phyloP scores from a whole-genome alignment of 2,888 invertebrate genomes.

The Chydorus sphaericus region DNA sequence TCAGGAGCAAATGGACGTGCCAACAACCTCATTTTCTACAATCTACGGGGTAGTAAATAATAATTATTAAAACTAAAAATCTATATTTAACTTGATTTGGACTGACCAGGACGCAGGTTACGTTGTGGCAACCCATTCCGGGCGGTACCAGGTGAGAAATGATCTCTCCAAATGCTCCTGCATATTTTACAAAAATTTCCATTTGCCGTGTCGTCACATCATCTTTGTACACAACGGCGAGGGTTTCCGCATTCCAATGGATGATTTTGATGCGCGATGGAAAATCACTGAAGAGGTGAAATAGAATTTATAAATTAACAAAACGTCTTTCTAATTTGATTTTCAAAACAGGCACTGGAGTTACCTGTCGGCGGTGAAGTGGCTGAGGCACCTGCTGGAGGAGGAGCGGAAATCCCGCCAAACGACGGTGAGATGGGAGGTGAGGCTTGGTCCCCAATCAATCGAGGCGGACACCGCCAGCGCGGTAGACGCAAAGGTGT shows the following conservation, averaged over 20 bases:
- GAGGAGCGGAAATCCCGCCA: too few relatives aligned
- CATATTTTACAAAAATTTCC: not conserved
- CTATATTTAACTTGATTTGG: not conserved
- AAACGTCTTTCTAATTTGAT: not conserved
- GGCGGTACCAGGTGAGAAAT: not conserved
- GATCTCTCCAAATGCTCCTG: not conserved
- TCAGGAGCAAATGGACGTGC: too few relatives aligned
- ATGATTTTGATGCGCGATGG: not conserved
- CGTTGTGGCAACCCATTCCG: not conserved
- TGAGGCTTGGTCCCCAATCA: not conserved
- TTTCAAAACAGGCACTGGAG: too few relatives aligned
- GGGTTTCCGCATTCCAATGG: not conserved
- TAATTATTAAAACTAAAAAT: not conserved
- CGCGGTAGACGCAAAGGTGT: too few relatives aligned
- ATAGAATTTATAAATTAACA: not conserved
- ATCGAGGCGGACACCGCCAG: too few relatives aligned
- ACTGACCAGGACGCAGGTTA: not conserved
- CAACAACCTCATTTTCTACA: too few relatives aligned
- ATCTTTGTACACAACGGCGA: not conserved
- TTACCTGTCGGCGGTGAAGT: too few relatives aligned
- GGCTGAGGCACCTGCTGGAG: too few relatives aligned
- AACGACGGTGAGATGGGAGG: too few relatives aligned
- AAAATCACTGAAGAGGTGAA: not conserved
- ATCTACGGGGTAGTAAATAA: too few relatives aligned
- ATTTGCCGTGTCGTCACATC: not conserved